Percentiles rank a stretch among this genome's conserved stretches.
Evolutionary conservation across 2,888 invertebrate genomes (phyloP).

Genomic region (Apotomis capreana): DNA sequence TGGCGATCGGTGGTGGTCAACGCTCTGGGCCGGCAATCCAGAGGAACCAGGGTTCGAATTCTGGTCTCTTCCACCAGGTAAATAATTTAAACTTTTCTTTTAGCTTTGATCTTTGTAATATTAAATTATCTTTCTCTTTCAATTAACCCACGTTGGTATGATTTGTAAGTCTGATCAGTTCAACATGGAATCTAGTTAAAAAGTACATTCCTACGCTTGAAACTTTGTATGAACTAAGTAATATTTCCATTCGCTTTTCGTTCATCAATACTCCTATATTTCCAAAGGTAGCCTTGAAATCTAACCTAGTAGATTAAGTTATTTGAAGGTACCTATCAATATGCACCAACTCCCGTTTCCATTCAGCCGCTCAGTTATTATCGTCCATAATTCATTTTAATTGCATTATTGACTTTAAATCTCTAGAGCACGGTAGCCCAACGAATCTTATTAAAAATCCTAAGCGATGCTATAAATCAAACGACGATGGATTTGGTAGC

Average conservation of each 20-base stretch:
- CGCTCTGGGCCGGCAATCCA: no score
- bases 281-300: neutral
- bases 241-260: neutral
- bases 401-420: conserved; percentile 53
- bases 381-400: conserved; percentile 50
- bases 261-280: neutral
- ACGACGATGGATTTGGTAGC: conserved; percentile 31
- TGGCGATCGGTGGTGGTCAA: no score
- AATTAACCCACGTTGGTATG: no score
- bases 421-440: conserved; percentile 50
- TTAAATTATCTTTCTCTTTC: no score
- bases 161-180: no score
- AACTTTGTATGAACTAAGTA: no score
- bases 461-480: conserved; percentile 43
- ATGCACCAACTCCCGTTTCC: conserved; percentile 14
- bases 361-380: conserved; percentile 27
- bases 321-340: conserved; percentile 20
- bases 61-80: no score
- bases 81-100: no score
- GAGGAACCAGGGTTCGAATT: no score
- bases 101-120: no score
- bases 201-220: no score
- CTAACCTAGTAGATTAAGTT: conserved; percentile 24
- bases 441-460: conserved; percentile 40
- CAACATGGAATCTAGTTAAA: no score